phyloP scores from a whole-genome alignment of 2,797 vertebrate genomes.

The Discoglossus pictus region DNA sequence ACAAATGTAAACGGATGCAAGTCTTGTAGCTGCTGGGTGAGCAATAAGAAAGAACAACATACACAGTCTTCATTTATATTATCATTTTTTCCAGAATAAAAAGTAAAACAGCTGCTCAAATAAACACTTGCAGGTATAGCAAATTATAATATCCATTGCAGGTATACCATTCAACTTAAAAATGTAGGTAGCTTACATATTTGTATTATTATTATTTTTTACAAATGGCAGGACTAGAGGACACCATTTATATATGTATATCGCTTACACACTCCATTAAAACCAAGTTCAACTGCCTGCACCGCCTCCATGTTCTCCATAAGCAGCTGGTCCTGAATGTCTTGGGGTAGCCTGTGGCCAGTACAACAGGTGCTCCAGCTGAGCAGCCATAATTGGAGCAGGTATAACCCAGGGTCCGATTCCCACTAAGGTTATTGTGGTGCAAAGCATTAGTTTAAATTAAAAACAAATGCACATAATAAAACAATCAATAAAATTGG shows the following conservation, averaged over 20 bases:
- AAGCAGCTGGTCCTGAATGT: slow-evolving; percentile 36
- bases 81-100: slow-evolving; percentile 58
- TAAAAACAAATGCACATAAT: slow-evolving; percentile 12
- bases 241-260: slow-evolving; percentile 63
- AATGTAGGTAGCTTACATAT: slow-evolving; percentile 68
- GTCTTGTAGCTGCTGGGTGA: slow-evolving; percentile 55
- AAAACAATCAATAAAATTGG: slow-evolving; percentile 15
- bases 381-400: background rate
- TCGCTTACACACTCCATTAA: slow-evolving; percentile 61
- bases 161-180: slow-evolving; percentile 69
- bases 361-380: slow-evolving; percentile 5
- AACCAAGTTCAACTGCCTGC: slow-evolving; percentile 52
- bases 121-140: slow-evolving; percentile 70
- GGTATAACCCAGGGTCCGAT: background rate
- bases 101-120: slow-evolving; percentile 64
- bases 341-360: slow-evolving; percentile 11
- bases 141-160: slow-evolving; percentile 64
- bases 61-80: slow-evolving; percentile 57
- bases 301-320: slow-evolving; percentile 25
- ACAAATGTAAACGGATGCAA: slow-evolving; percentile 65
- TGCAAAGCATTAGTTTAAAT: background rate
- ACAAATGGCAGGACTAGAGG: slow-evolving; percentile 70
- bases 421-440: background rate
- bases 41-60: slow-evolving; percentile 54
- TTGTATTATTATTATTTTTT: too few species aligned